Base-by-base conservation (phyloP, 1,140 invertebrate species). In the Scaptomyza pallida region DNA sequence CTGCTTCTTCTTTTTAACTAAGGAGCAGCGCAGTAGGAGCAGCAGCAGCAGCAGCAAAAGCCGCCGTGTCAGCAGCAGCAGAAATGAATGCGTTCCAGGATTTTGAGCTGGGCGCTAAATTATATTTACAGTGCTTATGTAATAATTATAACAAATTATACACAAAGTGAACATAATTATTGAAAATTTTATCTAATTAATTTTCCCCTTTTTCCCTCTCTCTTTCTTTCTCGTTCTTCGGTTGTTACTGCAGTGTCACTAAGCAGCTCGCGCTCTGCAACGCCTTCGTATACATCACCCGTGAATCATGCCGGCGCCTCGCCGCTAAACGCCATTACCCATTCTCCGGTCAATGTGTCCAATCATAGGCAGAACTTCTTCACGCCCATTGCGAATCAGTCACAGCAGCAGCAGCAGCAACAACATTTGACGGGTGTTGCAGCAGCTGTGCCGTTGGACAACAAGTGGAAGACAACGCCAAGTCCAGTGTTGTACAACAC, bases 231-330 rank as follows among this genome's bases (percentile, higher is more conserved):
- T 52, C 12, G 65, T 62, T 60, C 19, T 23, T 1, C 47, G 10
- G 41, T 23, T 47, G 70, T 63, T 33, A 57, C 52, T 93, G 33
- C 89, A 96, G 97, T 99, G 59, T 98, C 97, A 9, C 92, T 99
- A 56, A 96, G 97, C 79, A 97, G 97, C 91, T 98, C 97, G 6
- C 94, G 97, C 63, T 97, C 97, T 55, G 95, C 96, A 60, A 97
- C 97, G 40, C 96, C 97, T 62, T 96, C 96, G 26, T 97, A 96
- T 91, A 96, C 96, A 41, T 96, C 96, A 16, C 95, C 95, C 78
- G 95, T 94, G 23, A 94, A 95, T 89, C 92, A 95, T 81, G 93
- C 81, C 65, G 81, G 94, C 77, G 93, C 93, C 81, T 95, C 94
- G 13, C 94, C 94, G 12, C 51, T 83, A 12, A 93, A 93, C 30